phyloP scores from a whole-genome alignment of 2,888 invertebrate genomes.

The Lycophotia porphyrea region DNA sequence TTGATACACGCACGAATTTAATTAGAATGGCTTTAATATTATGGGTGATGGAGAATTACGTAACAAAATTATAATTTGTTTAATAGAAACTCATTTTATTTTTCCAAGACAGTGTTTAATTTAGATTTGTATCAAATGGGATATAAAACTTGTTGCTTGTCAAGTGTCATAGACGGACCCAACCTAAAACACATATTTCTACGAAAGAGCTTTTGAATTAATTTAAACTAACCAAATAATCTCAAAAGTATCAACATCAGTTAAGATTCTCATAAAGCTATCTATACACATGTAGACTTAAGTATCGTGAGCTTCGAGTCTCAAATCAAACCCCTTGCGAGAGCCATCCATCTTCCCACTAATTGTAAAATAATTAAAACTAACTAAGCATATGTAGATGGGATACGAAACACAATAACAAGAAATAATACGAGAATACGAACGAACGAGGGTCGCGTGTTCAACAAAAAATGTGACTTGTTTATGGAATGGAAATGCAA shows the following conservation, averaged over 20 bases:
- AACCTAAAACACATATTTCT: neutral
- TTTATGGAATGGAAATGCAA: slow-evolving; percentile 68
- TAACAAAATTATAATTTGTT: slow-evolving; percentile 57
- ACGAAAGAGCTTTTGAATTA: slow-evolving; percentile 10
- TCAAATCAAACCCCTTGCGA: slow-evolving; percentile 73
- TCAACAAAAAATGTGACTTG: slow-evolving; percentile 59
- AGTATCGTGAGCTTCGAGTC: slow-evolving; percentile 73
- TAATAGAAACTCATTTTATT: slow-evolving; percentile 20
- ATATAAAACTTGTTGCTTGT: slow-evolving; percentile 2
- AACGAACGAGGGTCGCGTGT: slow-evolving; percentile 57
- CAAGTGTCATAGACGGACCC: neutral
- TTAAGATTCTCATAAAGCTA: slow-evolving; percentile 4
- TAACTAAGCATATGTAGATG: slow-evolving; percentile 75
- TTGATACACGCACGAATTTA: slow-evolving; percentile 85
- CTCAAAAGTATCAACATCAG: slow-evolving; percentile 42
- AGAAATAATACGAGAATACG: slow-evolving; percentile 59
- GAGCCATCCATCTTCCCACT: slow-evolving; percentile 79
- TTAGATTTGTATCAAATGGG: slow-evolving; percentile 12
- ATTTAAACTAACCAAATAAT: slow-evolving; percentile 13
- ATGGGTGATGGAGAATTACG: slow-evolving; percentile 69
- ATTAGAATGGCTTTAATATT: slow-evolving; percentile 76
- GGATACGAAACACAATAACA: slow-evolving; percentile 70
- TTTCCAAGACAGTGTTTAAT: slow-evolving; percentile 19
- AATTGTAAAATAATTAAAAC: slow-evolving; percentile 83
- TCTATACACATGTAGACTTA: slow-evolving; percentile 33